A percentile compares a stretch with the other conserved stretches of the same genome.
Evolutionary conservation across 2,888 invertebrate species (phyloP).

Genomic region (Seira sanloemensis): DNA sequence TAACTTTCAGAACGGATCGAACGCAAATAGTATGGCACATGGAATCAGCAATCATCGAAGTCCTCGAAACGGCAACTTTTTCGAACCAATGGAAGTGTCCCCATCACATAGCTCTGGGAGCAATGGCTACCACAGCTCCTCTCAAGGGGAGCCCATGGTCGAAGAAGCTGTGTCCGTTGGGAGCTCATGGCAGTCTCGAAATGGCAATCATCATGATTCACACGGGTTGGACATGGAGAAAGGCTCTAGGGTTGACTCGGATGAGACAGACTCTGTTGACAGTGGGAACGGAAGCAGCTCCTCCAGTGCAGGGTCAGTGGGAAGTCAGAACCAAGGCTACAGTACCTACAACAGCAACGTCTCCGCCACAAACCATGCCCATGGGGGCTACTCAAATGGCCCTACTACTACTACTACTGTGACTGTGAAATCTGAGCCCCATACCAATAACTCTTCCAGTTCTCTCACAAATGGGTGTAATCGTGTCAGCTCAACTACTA

Average conservation of each 20-base stretch:
- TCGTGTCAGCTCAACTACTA: conserved; percentile 68
- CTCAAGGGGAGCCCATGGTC: conserved; percentile 27
- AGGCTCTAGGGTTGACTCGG: conserved; percentile 61
- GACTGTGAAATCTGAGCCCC: conserved; percentile 41
- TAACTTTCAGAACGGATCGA: conserved; percentile 50
- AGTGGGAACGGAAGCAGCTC: conserved; percentile 71
- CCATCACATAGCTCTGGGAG: conserved; percentile 31
- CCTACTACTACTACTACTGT: conserved; percentile 10
- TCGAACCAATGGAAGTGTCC: conserved; percentile 54
- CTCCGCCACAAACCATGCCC: conserved; percentile 15
- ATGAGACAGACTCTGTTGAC: conserved; percentile 70
- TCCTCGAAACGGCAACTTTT: conserved; percentile 52
- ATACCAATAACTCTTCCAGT: conserved; percentile 37
- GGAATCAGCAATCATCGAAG: conserved; percentile 62
- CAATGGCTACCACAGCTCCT: conserved; percentile 44
- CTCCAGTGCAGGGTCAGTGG: conserved; percentile 41
- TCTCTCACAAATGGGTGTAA: conserved; percentile 60
- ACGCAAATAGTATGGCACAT: conserved; percentile 53
- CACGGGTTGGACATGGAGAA: conserved; percentile 53
- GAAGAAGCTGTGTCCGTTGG: conserved; percentile 48
- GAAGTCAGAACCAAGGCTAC: conserved; percentile 39
- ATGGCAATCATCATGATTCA: conserved; percentile 49
- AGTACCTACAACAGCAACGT: conserved; percentile 18
- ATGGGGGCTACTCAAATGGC: conserved; percentile 23
- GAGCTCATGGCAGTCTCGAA: conserved; percentile 60